Evolutionary conservation across 2,113 vertebrate species (phyloP).

Genomic region (Hucho hucho): DNA sequence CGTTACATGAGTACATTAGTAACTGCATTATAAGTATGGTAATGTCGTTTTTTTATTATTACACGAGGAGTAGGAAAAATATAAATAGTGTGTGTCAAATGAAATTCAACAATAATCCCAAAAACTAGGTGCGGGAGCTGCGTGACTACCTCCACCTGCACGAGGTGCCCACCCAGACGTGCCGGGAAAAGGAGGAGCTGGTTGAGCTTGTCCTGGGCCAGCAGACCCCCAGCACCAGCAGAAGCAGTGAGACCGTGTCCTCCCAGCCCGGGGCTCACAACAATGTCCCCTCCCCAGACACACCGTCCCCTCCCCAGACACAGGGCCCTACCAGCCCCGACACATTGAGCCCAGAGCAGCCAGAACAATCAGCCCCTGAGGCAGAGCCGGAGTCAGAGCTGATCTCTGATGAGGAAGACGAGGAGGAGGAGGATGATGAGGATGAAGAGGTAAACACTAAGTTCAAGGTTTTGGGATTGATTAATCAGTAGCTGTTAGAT

Average conservation of each 20-base stretch:
- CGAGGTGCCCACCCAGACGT: slow-evolving; percentile 80
- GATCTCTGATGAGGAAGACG: background rate
- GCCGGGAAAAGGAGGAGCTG: slow-evolving; percentile 88
- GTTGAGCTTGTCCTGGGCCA: slow-evolving; percentile 82
- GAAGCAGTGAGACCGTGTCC: slow-evolving; percentile 7
- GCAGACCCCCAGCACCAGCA: slow-evolving; percentile 57
- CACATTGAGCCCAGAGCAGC: slow-evolving; percentile 7
- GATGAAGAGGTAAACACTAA: slow-evolving; percentile 11
- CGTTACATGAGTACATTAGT: no score
- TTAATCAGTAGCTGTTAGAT: background rate
- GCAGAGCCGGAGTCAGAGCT: slow-evolving; percentile 7
- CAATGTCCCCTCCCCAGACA: background rate
- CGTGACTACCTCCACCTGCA: slow-evolving; percentile 85
- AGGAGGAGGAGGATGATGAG: background rate
- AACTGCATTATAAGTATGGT: no score
- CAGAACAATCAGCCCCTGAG: background rate
- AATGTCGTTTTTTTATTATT: no score
- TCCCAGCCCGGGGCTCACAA: background rate
- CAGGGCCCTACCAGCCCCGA: background rate
- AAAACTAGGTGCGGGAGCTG: slow-evolving; percentile 81
- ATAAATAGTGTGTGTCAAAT: background rate
- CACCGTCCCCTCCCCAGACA: background rate
- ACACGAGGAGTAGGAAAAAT: background rate
- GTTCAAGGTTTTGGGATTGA: slow-evolving; percentile 8
- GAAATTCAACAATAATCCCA: background rate